Base-by-base conservation (phyloP, 1,140 invertebrate species). In the Temnothorax nylanderi region DNA sequence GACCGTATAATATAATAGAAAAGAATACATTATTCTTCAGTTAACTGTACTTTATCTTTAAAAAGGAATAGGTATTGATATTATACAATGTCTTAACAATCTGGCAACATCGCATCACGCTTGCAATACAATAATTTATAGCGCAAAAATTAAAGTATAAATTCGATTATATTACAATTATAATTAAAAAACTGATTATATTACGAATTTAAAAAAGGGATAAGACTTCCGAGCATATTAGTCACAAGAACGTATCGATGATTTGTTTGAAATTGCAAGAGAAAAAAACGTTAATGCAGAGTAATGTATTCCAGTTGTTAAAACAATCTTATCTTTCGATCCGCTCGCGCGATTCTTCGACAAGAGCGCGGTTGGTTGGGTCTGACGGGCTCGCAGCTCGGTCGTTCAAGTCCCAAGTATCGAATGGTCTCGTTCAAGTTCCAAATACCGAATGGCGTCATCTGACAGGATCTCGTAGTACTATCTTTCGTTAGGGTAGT, bases 381-480 rank as follows among this genome's bases (percentile, higher is more conserved):
- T 26, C 13, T 18, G 21, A 26, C 2, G 21, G 11, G 13, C 2
- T 18, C 8, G n/a, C 32, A 16, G 26, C 26, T 64, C 56, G 41
- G 8, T 34, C 58, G 51, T 54, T 54, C 18, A 5, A 54, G 18
- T n/a, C 10, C 11, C 47, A 47, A 21, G 49, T 65, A 1, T 26
- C n/a, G 21, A 26, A 78, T 13, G 37, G 1, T n/a, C 26, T 26
- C 21, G 41, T 64, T 34, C 11, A 54, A 58, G 21, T 44, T 44
- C 26, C 4, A 34, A 78, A 18, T 34, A 62, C 2, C 54, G 26
- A 72, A 74, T 84, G 44, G 69, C 69, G 80, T 74, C 80, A 84
- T 84, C 80, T 84, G 69, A 60, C 69, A 74, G 69, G 2, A 3
- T 32, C 4, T 47, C 54, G 4, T 11, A 74, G 80, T 84, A 84